phyloP scores from a whole-genome alignment of 2,888 invertebrate genomes.

The Scelioninae gen. 2 region DNA sequence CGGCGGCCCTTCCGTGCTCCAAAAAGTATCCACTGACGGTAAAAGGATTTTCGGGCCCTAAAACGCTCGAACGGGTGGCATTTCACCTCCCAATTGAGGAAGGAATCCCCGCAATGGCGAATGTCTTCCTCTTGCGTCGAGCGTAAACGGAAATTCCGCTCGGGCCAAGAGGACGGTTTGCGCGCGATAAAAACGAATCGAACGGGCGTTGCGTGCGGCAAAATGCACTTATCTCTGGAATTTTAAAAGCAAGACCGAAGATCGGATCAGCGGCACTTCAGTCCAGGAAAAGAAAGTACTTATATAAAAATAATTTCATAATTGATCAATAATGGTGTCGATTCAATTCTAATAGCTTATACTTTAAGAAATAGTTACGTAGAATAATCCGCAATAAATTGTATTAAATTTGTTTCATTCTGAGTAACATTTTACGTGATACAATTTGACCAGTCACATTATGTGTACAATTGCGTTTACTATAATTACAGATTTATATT shows the following conservation, averaged over 20 bases:
- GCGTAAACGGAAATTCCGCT: too few relatives aligned
- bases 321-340: conserved; percentile 10
- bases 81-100: too few relatives aligned
- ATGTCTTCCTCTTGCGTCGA: too few relatives aligned
- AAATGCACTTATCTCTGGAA: neutral
- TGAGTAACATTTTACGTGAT: conserved; percentile 19
- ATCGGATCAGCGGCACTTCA: neutral
- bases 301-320: conserved; percentile 20
- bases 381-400: conserved; percentile 15
- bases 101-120: too few relatives aligned
- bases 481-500: conserved; percentile 28
- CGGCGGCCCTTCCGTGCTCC: too few relatives aligned
- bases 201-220: too few relatives aligned
- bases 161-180: too few relatives aligned
- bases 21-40: too few relatives aligned
- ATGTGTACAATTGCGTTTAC: conserved; percentile 28
- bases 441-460: conserved; percentile 25
- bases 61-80: too few relatives aligned
- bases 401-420: conserved; percentile 11
- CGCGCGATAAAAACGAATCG: too few relatives aligned
- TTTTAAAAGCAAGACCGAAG: neutral
- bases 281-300: conserved; percentile 39
- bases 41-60: too few relatives aligned
- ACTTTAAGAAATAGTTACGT: conserved; percentile 14
- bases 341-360: conserved; percentile 9